Base-by-base conservation (phyloP, 2,888 invertebrate genomes). In the Lycocerus yunnanus region DNA sequence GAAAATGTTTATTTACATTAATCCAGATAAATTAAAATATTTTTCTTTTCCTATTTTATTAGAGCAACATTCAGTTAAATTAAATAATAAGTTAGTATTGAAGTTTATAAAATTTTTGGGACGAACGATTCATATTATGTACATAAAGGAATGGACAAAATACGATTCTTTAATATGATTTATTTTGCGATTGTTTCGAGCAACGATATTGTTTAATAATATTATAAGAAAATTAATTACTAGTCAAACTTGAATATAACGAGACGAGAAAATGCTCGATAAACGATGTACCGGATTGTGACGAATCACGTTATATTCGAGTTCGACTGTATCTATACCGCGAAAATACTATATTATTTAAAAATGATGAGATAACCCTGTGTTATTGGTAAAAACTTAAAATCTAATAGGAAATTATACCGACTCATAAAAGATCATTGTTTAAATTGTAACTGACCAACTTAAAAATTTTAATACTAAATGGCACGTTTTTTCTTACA, bases 311-410 rank as follows among this genome's bases (percentile, higher is more conserved):
- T 16, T 69, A 69, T 43, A 68, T 59, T 63, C 63, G 61, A 66
- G 72, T 72, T 71, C 66, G 68, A 74, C 74, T 68, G 65, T 59
- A 58, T 20, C 14, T 58, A 59, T 61, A 68, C n/a, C 27, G 65
- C 14, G 13, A 10, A 72, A 75, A 73, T 67, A 9, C 3, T 2
- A 67, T 66, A 75, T 60, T 68, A 70, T 24, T 73, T 81, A 82
- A 80, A 83, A 80, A 79, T 80, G 79, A 78, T 78, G 82, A 83
- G 83, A 83, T 83, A 84, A 86, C 85, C 86, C 85, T 85, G 86
- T 85, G 81, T 82, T 43, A 24, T 67, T 61, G 61, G 75, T 77
- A 75, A 77, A 69, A 79, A 79, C 74, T 73, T 79, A 78, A 76
- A 79, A 81, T 81, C 76, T 80, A 80, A 78, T 80, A 82, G 78